Evolutionary conservation across 2,113 vertebrate genomes (phyloP), one percentile per base, ranked within the genome.

Genomic region (Rynchops niger): DNA sequence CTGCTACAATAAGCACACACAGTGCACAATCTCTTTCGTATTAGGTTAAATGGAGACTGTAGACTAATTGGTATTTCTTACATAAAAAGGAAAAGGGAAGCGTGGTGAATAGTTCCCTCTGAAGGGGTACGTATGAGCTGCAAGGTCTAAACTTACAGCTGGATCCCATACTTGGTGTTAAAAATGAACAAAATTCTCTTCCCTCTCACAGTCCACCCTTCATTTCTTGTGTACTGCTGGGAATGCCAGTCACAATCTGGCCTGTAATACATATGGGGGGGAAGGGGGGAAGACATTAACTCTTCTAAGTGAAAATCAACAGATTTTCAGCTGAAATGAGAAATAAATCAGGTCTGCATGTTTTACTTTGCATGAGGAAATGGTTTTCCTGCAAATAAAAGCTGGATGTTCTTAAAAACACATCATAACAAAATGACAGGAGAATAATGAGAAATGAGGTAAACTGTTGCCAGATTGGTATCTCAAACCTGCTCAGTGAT

Each of bases 391-490:
- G 67, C 77, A 93, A 96, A 85, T 27, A 90, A 40, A 95, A 66
- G 34, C 45, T 82, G 53, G 29, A 63, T 92, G 81, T 50, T 92
- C 59, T 94, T 93, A 82, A 93, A 93, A 92, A 95, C 58, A 86
- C 66, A 82, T 91, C 32, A 91, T 73, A 49, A 91, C 49, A 70
- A 95, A 96, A 88, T 59, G 61, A 92, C n/a, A 84, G 90, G 29
- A 89, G 27, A 93, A 70, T 58, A 88, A 81, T 34, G 56, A 92
- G 55, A 79, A 92, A 61, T 26, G 21, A 92, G 42, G 82, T 61
- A 80, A 94, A 83, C 50, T 45, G 58, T 59, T 87, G 82, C 82
- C 73, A 87, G 72, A 87, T 21, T 42, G 45, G 69, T 83, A 88
- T 77, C 79, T 77, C 69, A 58, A 43, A 83, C 36, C 47, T 87